Evolutionary conservation across 92 coral and sea anemone genomes (phyloP), one percentile per base, ranked within the genome.

Genomic region (Epizoanthus rinbou): DNA sequence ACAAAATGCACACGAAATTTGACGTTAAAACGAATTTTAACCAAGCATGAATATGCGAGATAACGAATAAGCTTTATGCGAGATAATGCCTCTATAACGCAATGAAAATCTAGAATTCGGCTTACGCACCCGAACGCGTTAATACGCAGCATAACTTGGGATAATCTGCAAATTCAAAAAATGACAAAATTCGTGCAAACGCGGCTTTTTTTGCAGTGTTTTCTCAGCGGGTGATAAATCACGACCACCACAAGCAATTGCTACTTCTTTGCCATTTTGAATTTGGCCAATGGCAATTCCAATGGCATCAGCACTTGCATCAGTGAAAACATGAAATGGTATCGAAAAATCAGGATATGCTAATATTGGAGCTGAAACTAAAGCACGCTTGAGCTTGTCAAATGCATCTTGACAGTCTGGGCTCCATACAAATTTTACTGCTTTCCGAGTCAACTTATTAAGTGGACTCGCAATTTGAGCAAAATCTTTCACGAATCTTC

Each of bases 241-340:
- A 3, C 43, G 43, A 6, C 43, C 43, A 37, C 43, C 43, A 4
- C 3, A 37, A 6, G 43, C 43, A 37, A 37, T 37, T 3, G 43
- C 43, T 3, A 37, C 43, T 3, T 37, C 43, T 4, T 37, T 37
- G 43, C 43, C 43, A 37, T 37, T 37, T 37, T 37, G 23, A 14
- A 85, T 68, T 64, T 85, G 88, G 1, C 68, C 59, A 60, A 85
- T 15, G 0, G 79, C 76, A 79, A 85, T 85, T 2, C 84, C 88
- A 5, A 85, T 85, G 0, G 60, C 89, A 10, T 74, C 82, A 13
- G 85, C n/a, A 56, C 85, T 80, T 7, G 85, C 85, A 66, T 80
- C 85, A 4, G 69, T 74, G 54, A 66, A 80, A 64, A 80, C 64
- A 45, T 80, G 75, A 21, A 82, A 82, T 28, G 56, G 76, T 28